Base-by-base conservation (phyloP, 35 echinoderm and acorn worm species). In the Patiria miniata region DNA sequence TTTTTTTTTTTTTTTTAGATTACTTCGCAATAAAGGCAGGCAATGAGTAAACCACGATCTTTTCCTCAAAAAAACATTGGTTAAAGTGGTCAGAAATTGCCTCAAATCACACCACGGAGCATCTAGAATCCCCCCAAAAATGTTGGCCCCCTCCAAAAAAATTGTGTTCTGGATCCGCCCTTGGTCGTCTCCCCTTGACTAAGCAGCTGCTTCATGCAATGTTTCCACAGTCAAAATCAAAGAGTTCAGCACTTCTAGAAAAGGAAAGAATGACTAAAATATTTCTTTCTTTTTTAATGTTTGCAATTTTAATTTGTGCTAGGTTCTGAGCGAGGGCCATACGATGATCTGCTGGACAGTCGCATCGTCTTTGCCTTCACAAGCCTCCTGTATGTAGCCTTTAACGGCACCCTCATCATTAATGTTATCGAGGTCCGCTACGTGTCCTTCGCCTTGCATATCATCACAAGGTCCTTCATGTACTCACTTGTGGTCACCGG, bases 381-480 rank as follows among this genome's bases (percentile, higher is more conserved):
- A 34, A 84, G 59, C 23, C 12, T 90, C 29, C 61, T 90, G 23
- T 84, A 54, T 30, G 54, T 81, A 1, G 68, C 37, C 0, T 90
- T 90, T 21, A 83, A 51, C 37, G 39, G 73, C 36, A 76, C 80
- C 22, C 77, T 85, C 19, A 19, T 90, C 15, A 84, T 90, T 5
- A 59, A 61, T 14, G 53, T 83, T 8, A 36, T 90, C 15, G 81
- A 84, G 38, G 58, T 90, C 8, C 88, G 83, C 59, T 90, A 84
- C 37, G 34, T 78, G 39, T 84, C 88, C 21, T 90, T 90, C 39
- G 17, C 84, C 17, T 34, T 90, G n/a, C 88, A 90, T 28, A 61
- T 84, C 14, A 68, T 85, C 50, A 77, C 69, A 39, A 68, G 88
- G 81, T 34, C 81, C 44, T 90, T 90, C 40, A 81, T 90, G 59